Percentiles rank a stretch among this genome's conserved stretches.
These are phyloP conservation scores for Megaceryle maxima DNA, from an alignment of 2,113 vertebrate genomes.

Conservation along the genomic window DNA sequence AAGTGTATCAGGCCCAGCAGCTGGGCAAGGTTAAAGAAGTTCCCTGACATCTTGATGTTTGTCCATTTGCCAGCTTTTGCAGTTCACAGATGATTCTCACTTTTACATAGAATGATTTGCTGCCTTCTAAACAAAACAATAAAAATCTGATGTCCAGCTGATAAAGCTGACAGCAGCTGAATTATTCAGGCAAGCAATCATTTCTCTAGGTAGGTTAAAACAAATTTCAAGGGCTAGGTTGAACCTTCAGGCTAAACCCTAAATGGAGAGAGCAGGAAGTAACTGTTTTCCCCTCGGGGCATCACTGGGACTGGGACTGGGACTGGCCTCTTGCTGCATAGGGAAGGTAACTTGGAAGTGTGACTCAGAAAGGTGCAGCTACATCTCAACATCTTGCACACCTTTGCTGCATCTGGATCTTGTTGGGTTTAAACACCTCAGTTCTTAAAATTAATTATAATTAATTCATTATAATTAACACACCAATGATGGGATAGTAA, in stretches of 20 bases:
- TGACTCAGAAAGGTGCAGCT: neutral
- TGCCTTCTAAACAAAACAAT: slow-evolving; percentile 2
- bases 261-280: neutral
- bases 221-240: neutral
- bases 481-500: too few relatives aligned
- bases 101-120: neutral
- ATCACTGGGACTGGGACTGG: neutral
- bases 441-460: neutral
- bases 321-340: neutral
- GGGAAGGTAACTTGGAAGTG: neutral
- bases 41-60: neutral
- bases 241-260: neutral
- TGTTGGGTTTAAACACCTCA: neutral
- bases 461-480: neutral
- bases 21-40: neutral
- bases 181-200: slow-evolving; percentile 31
- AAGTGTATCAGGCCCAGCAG: neutral
- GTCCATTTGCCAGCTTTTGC: slow-evolving; percentile 5
- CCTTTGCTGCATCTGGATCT: neutral
- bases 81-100: neutral
- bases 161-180: slow-evolving; percentile 16
- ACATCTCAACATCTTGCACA: neutral
- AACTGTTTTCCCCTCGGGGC: neutral
- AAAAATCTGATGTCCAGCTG: slow-evolving; percentile 4
- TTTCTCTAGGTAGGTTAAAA: neutral